A percentile compares a stretch with the other conserved stretches of the same genome.
phyloP scores from a whole-genome alignment of 2,797 vertebrate species.

The Hybognathus amarus region DNA sequence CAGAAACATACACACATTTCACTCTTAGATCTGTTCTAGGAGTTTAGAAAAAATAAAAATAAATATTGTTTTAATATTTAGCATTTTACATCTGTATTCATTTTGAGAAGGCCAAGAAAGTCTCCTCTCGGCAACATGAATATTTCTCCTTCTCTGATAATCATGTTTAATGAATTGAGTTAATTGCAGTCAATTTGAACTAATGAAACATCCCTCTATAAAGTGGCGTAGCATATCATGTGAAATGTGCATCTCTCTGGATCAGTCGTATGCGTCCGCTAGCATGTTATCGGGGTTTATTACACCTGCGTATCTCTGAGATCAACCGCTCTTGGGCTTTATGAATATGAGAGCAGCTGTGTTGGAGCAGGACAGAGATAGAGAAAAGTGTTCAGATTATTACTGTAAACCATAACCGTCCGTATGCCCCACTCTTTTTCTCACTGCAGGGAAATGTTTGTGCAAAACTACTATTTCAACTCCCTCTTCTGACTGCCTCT shows the following conservation, averaged over 20 bases:
- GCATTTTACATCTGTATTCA: constrained; percentile 62
- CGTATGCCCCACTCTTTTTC: constrained; percentile 58
- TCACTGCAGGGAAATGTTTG: constrained; percentile 60
- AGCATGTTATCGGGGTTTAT: constrained; percentile 63
- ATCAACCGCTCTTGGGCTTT: constrained; percentile 64
- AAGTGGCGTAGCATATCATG: constrained; percentile 6
- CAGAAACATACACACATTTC: not conserved
- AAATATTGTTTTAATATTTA: constrained; percentile 68
- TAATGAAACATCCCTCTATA: constrained; percentile 53
- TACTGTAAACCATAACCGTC: too few species aligned
- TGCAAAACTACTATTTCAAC: constrained; percentile 63
- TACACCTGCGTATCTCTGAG: constrained; percentile 62
- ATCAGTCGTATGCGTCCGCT: constrained; percentile 67
- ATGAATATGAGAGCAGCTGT: constrained; percentile 67
- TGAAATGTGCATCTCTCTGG: constrained; percentile 46
- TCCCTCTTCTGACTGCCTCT: constrained; percentile 28
- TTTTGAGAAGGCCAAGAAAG: constrained; percentile 45
- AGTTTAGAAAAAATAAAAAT: constrained; percentile 60
- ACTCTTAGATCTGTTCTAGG: constrained; percentile 56
- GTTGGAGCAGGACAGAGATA: constrained; percentile 64
- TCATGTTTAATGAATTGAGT: constrained; percentile 74
- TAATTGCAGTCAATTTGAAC: constrained; percentile 75
- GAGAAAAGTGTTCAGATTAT: too few species aligned
- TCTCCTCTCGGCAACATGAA: constrained; percentile 40
- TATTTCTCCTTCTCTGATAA: constrained; percentile 71